These are phyloP conservation scores for Candidula unifasciata DNA, from an alignment of 2,888 invertebrate species.

Conservation along the genomic window DNA sequence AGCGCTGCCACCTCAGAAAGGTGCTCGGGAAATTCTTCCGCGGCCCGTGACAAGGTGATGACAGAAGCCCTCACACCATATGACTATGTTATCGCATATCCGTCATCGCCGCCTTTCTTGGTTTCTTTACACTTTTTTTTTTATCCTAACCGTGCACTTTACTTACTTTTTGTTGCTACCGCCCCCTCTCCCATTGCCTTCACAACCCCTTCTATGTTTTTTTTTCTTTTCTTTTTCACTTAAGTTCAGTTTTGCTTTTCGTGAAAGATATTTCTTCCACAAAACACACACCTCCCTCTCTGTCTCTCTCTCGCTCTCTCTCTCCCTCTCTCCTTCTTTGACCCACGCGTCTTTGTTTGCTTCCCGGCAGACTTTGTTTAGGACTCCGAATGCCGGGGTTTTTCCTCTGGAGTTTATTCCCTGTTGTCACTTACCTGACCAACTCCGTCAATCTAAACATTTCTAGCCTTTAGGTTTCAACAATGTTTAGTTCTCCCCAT, in stretches of 20 bases:
- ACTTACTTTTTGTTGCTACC: not conserved
- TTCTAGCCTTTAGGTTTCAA: too few species aligned
- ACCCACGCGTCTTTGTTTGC: too few species aligned
- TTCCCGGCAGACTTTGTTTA: too few species aligned
- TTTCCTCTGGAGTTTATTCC: too few species aligned
- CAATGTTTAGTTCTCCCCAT: too few species aligned
- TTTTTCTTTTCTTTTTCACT: not conserved
- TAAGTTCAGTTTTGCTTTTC: not conserved
- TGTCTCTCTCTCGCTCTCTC: not conserved
- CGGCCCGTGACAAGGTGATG: slow-evolving; percentile 29
- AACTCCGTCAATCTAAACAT: too few species aligned
- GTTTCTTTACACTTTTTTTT: not conserved
- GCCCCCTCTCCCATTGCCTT: not conserved
- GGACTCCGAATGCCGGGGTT: too few species aligned
- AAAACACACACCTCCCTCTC: not conserved
- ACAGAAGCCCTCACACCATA: slow-evolving; percentile 28
- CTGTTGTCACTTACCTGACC: too few species aligned
- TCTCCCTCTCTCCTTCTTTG: not conserved
- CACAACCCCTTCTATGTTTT: not conserved
- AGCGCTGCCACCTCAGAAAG: not conserved
- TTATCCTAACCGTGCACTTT: not conserved
- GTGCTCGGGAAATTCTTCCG: not conserved
- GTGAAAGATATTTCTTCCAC: not conserved
- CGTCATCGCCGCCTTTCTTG: slow-evolving; percentile 21
- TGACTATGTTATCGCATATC: slow-evolving; percentile 36